Conservation (phyloP, 2,113 vertebrate genomes). For the Tricholaema leucomelas region DNA sequence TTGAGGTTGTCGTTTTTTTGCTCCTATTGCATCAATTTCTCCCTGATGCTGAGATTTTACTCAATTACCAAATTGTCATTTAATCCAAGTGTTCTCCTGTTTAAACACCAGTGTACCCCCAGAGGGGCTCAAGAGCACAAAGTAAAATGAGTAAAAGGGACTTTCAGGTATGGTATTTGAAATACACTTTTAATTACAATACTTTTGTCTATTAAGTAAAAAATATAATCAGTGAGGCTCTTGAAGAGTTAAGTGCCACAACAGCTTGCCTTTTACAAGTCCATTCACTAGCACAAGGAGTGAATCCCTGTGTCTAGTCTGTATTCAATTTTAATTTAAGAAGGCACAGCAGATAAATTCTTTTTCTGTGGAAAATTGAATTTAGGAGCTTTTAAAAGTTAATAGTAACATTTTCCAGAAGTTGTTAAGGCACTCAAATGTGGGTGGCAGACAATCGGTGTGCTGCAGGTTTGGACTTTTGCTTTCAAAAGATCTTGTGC, state of each 20-base stretch:
- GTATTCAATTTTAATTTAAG: neutral
- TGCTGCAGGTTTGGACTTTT: neutral
- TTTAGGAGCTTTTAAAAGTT: neutral
- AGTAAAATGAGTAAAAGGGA: neutral
- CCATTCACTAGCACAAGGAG: neutral
- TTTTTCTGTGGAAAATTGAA: neutral
- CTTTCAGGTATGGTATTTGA: neutral
- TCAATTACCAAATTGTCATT: neutral
- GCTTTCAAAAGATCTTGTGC: neutral
- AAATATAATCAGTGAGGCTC: neutral
- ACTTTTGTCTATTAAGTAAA: neutral
- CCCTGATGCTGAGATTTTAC: neutral
- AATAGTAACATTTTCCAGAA: neutral
- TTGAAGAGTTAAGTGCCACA: neutral
- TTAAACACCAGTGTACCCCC: neutral
- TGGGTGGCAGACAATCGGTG: neutral
- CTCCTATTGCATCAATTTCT: neutral
- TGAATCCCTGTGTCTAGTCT: neutral
- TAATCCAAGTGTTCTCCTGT: neutral
- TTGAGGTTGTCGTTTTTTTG: conserved; percentile 2
- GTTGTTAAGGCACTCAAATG: neutral
- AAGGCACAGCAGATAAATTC: neutral
- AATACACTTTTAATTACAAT: neutral
- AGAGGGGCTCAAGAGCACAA: neutral
- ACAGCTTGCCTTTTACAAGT: neutral